Percentiles rank a stretch among this genome's conserved stretches.
Conservation (phyloP, 1,140 invertebrate species). For the Dreissena polymorpha region DNA sequence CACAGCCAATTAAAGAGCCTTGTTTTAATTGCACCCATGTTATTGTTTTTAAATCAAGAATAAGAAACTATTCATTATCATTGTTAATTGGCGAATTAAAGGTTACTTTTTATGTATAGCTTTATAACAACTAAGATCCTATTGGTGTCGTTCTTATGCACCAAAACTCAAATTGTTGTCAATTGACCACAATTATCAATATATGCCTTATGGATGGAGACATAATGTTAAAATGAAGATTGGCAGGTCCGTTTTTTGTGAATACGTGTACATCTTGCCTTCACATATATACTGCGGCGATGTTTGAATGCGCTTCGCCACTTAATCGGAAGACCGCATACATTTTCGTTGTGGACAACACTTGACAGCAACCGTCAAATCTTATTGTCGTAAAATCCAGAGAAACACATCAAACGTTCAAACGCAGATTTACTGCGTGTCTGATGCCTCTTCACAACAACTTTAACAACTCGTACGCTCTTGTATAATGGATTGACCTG, state of each 20-base stretch:
- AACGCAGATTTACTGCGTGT: conserved; percentile 88
- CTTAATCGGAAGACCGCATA: conserved; percentile 18
- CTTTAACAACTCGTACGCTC: conserved; percentile 88
- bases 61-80: too few relatives aligned
- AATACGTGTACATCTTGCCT: not conserved
- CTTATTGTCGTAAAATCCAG: not conserved
- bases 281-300: conserved; percentile 48
- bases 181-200: not conserved
- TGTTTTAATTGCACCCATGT: too few relatives aligned
- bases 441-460: conserved; percentile 97
- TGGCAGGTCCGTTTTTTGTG: not conserved
- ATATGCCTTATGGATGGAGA: not conserved
- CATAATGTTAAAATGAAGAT: not conserved
- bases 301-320: conserved; percentile 45
- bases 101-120: not conserved
- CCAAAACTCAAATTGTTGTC: not conserved
- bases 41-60: not conserved
- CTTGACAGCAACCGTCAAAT: conserved; percentile 29
- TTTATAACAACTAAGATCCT: not conserved
- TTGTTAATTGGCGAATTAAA: too few relatives aligned
- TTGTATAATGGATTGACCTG: conserved; percentile 96
- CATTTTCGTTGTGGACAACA: conserved; percentile 46
- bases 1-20: too few relatives aligned
- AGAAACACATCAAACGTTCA: not conserved
- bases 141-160: not conserved